Conservation (phyloP, 2,113 vertebrate genomes). For the Bos indicus region DNA sequence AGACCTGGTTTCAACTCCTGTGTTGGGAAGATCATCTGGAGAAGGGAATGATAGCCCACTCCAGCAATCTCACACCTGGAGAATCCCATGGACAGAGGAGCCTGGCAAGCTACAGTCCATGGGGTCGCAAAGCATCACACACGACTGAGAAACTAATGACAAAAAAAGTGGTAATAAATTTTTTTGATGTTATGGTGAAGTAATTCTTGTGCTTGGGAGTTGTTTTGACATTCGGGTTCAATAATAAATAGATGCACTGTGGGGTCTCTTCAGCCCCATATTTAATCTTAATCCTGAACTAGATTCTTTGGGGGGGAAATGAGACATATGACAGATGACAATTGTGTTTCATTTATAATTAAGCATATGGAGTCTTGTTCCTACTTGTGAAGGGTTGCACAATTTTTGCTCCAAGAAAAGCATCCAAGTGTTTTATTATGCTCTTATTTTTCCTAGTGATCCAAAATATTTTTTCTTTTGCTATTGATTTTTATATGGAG, state of each 20-base stretch:
- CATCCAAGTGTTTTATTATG: slow-evolving; percentile 26
- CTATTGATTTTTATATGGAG: slow-evolving; percentile 55
- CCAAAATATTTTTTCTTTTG: slow-evolving; percentile 50
- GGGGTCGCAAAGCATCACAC: rapidly evolving
- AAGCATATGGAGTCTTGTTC: background rate
- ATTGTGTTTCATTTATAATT: background rate
- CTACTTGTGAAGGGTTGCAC: background rate
- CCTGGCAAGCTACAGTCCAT: background rate
- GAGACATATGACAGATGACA: slow-evolving; percentile 27
- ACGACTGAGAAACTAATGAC: background rate
- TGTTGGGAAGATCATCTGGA: background rate
- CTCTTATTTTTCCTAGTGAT: slow-evolving; percentile 33
- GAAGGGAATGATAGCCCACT: background rate
- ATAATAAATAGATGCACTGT: background rate
- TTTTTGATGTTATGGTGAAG: background rate
- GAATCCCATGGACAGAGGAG: background rate
- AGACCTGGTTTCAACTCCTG: background rate
- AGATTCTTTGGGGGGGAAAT: background rate
- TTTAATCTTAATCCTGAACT: slow-evolving; percentile 50
- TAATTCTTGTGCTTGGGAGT: background rate
- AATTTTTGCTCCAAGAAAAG: slow-evolving; percentile 24
- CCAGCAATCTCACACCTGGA: background rate
- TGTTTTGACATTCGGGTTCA: slow-evolving; percentile 25
- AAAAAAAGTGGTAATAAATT: slow-evolving; percentile 2
- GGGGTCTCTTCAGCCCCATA: background rate